These are phyloP conservation scores for Gymnobelideus leadbeateri DNA, from an alignment of 2,113 vertebrate genomes.

Conservation along the genomic window DNA sequence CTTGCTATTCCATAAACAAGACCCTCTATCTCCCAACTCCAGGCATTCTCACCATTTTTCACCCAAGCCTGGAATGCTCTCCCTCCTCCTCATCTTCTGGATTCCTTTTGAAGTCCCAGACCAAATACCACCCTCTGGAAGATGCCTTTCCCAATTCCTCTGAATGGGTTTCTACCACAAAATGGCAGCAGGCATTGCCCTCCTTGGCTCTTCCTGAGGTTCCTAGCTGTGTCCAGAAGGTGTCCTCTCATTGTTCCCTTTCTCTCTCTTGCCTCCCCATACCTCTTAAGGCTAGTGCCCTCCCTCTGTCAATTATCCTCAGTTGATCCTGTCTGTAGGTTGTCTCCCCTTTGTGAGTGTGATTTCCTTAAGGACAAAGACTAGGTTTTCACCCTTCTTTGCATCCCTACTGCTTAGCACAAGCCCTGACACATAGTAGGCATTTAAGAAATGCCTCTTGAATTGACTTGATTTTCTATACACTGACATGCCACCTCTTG, in stretches of 20 bases:
- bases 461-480: not conserved
- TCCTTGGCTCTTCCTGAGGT: not conserved
- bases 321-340: not conserved
- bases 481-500: not conserved
- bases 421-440: not conserved
- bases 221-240: not conserved
- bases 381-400: not conserved
- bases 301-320: not conserved
- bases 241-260: not conserved
- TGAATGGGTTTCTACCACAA: not conserved
- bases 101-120: not conserved
- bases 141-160: too few species aligned
- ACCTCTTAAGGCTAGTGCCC: not conserved
- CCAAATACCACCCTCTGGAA: too few species aligned
- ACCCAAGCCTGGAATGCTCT: not conserved
- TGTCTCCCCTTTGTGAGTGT: not conserved
- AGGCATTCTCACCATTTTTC: not conserved
- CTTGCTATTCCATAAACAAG: not conserved
- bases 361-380: not conserved
- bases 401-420: not conserved
- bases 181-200: not conserved
- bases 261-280: not conserved
- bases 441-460: not conserved
- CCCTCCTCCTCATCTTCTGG: not conserved
- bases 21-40: not conserved